Base-by-base conservation (phyloP, 2,113 vertebrate genomes). In the Toxotes jaculatrix region DNA sequence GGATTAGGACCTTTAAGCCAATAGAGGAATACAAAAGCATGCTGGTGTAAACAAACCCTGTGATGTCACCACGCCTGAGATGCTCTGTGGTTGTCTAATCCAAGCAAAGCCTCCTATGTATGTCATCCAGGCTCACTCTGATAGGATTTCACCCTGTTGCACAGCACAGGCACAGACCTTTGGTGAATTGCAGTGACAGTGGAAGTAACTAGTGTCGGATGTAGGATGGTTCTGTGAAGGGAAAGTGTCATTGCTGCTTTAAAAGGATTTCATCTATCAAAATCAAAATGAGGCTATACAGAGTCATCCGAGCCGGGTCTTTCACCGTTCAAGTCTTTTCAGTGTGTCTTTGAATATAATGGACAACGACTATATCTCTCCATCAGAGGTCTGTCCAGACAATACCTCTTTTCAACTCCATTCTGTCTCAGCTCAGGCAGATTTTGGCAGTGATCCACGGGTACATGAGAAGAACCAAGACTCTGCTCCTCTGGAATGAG, bases 51-150 rank as follows among this genome's bases (percentile, higher is more conserved):
- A 78, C 76, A 60, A 76, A 77, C 51, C 23, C 59, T 61, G 12
- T 74, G 84, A 86, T 82, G 84, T 86, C 71, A 85, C 56, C 31
- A 3, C 3, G 5, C 57, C 70, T 82, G 80, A 83, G 45, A 79
- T 23, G 66, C 49, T 74, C 67, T 34, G 43, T 43, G 77, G 77
- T 38, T 75, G 68, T 83, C 72, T 86, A 86, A 88, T 81, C 80
- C 76, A 74, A 78, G 65, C 69, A 83, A 83, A 91, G 60, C 74
- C 40, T 79, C 74, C 77, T 34, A 47, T 76, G 71, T 74, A 31
- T 84, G 87, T 84, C 66, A 84, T 57, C 76, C 69, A 47, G n/a
- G 74, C 83, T 83, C 66, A 64, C 49, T 75, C 64, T 80, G 78
- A 82, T 36, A 67, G 77, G 67, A 76, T 88, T 87, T 80, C 40